These are phyloP conservation scores for Neopipo cinnamomea DNA, from an alignment of 2,113 vertebrate species.

Conservation along the genomic window DNA sequence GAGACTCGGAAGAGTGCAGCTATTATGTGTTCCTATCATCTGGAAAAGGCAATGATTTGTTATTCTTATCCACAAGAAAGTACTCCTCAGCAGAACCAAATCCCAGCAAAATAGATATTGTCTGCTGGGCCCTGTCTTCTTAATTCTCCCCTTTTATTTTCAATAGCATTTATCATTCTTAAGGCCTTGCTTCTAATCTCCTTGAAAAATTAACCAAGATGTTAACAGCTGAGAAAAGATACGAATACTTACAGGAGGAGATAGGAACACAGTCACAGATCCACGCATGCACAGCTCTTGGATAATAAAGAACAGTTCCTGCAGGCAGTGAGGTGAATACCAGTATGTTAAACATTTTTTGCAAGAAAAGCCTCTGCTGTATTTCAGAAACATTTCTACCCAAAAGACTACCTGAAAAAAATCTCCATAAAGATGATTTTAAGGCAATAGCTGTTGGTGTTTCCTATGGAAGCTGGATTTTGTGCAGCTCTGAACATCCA, in stretches of 20 bases:
- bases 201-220: conserved; percentile 38
- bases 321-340: background rate
- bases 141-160: conserved; percentile 47
- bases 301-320: background rate
- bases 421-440: background rate
- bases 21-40: conserved; percentile 9
- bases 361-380: background rate
- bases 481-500: background rate
- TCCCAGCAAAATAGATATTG: conserved; percentile 11
- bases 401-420: background rate
- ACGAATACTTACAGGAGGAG: background rate
- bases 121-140: background rate
- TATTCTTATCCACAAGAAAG: conserved; percentile 15
- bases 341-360: background rate
- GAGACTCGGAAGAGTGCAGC: background rate
- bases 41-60: conserved; percentile 28
- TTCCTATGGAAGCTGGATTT: background rate
- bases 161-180: conserved; percentile 12
- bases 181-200: background rate
- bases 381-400: background rate
- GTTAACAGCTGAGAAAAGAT: conserved; percentile 23
- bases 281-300: background rate
- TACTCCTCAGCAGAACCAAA: conserved; percentile 31
- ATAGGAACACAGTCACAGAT: background rate
- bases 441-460: background rate